Evolutionary conservation across 1,140 invertebrate genomes (phyloP).

Genomic region (Drosophila bocki): DNA sequence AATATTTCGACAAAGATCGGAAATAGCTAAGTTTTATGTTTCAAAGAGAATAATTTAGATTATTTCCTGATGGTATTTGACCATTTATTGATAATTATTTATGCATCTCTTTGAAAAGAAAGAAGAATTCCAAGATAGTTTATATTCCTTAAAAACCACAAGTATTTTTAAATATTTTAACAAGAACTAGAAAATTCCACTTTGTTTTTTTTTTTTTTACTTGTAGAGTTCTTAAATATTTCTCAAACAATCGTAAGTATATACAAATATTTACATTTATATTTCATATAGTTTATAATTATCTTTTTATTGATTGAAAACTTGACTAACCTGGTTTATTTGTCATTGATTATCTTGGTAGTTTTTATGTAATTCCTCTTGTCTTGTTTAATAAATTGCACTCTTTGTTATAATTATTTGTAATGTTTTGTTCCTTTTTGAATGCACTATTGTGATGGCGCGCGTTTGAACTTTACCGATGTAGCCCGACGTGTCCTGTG

Average conservation of each 20-base stretch:
- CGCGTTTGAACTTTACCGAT: constrained; percentile 18
- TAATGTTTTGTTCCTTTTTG: constrained; percentile 7
- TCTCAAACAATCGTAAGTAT: not conserved
- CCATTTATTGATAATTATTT: not conserved
- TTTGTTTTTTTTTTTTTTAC: not conserved
- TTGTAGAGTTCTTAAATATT: not conserved
- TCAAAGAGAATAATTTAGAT: not conserved
- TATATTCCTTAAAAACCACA: not conserved
- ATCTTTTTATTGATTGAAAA: not conserved
- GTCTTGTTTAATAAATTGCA: not conserved
- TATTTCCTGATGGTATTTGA: too few species aligned
- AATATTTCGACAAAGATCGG: not conserved
- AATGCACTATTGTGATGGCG: constrained; percentile 15
- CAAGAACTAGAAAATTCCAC: not conserved
- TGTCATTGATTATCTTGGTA: not conserved
- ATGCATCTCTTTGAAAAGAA: not conserved
- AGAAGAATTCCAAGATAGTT: not conserved
- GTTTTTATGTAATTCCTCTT: not conserved
- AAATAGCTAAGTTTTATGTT: not conserved
- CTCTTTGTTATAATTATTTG: not conserved
- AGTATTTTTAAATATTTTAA: not conserved
- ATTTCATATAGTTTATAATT: not conserved
- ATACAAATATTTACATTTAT: not conserved
- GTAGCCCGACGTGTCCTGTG: constrained; percentile 54
- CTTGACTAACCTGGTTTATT: constrained; percentile 9